Evolutionary conservation across 2,797 vertebrate genomes (phyloP).

Genomic region (Heliangelus exortis): DNA sequence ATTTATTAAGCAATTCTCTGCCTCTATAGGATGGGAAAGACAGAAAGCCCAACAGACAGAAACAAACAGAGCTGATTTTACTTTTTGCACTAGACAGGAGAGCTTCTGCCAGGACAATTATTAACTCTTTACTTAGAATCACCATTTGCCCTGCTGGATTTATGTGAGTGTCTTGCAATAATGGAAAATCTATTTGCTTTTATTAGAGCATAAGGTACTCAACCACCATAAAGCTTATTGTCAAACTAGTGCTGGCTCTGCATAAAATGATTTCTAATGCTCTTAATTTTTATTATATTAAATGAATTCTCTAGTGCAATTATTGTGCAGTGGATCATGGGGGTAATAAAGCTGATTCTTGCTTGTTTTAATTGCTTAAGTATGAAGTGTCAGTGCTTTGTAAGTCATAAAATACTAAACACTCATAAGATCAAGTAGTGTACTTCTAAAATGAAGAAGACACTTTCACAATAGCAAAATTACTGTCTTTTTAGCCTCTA

Average conservation of each 20-base stretch:
- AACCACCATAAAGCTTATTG: slow-evolving; percentile 71
- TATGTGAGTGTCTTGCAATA: slow-evolving; percentile 66
- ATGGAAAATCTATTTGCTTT: slow-evolving; percentile 76
- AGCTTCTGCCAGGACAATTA: slow-evolving; percentile 41
- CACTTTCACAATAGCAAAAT: slow-evolving; percentile 9
- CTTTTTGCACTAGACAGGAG: slow-evolving; percentile 14
- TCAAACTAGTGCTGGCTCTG: slow-evolving; percentile 65
- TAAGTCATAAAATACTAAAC: slow-evolving; percentile 55
- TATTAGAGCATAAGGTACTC: slow-evolving; percentile 67
- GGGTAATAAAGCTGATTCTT: slow-evolving; percentile 72
- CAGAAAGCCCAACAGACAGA: not conserved
- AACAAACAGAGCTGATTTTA: not conserved
- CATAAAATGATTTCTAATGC: slow-evolving; percentile 70
- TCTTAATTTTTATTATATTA: slow-evolving; percentile 73
- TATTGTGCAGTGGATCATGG: slow-evolving; percentile 65
- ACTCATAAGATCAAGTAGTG: not conserved
- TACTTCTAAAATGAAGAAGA: not conserved
- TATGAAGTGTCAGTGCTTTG: slow-evolving; percentile 61
- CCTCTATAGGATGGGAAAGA: not conserved
- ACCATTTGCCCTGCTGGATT: slow-evolving; percentile 52
- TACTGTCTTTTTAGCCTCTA: not conserved
- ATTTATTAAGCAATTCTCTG: not conserved
- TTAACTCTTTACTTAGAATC: slow-evolving; percentile 69
- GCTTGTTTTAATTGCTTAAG: slow-evolving; percentile 72
- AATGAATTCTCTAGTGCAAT: slow-evolving; percentile 56